Evolutionary conservation across 2,113 vertebrate genomes (phyloP).

Genomic region (Crotalus horridus): DNA sequence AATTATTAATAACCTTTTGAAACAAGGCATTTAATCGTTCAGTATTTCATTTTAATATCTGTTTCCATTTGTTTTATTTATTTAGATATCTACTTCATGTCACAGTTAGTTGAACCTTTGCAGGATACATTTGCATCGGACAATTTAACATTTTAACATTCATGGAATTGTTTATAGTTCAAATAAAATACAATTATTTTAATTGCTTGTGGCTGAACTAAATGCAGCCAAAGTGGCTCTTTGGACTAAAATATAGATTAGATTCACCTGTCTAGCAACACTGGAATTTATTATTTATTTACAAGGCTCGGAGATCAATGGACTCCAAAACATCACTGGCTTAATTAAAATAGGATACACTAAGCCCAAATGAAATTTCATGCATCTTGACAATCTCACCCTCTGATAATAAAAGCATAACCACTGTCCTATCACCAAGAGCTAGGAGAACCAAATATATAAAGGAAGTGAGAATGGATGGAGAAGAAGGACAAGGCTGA

Average conservation of each 20-base stretch:
- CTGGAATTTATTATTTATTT: neutral
- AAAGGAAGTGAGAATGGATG: neutral
- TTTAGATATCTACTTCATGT: slow-evolving; percentile 59
- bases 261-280: neutral
- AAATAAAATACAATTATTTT: neutral
- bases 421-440: neutral
- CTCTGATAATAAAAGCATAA: neutral
- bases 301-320: neutral
- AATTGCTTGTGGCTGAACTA: neutral
- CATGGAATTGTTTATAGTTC: slow-evolving; percentile 34
- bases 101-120: slow-evolving; percentile 54
- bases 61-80: slow-evolving; percentile 54
- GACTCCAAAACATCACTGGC: neutral
- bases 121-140: slow-evolving; percentile 34
- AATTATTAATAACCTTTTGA: slow-evolving; percentile 59
- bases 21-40: slow-evolving; percentile 62
- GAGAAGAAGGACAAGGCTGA: neutral
- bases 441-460: neutral
- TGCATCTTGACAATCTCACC: neutral
- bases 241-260: neutral
- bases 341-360: neutral
- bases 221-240: neutral
- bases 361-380: neutral
- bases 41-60: slow-evolving; percentile 62
- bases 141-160: slow-evolving; percentile 36